Evolutionary conservation across 2,797 vertebrate species (phyloP).

Genomic region (Florisuga fusca): DNA sequence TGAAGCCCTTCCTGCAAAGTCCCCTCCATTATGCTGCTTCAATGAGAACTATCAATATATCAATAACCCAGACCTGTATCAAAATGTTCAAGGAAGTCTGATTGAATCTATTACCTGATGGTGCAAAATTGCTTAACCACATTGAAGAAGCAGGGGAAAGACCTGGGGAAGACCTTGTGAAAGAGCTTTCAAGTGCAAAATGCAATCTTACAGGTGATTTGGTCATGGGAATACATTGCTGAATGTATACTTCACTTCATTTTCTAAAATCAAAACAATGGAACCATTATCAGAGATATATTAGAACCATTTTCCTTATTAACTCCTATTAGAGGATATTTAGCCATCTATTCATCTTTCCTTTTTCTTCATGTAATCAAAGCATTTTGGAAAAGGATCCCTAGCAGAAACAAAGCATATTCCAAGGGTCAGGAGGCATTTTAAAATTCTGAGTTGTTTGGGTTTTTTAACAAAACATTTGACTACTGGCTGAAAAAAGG

Average conservation of each 20-base stretch:
- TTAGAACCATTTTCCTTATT: conserved; percentile 80
- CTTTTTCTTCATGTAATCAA: conserved; percentile 46
- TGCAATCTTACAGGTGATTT: conserved; percentile 82
- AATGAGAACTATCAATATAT: neutral
- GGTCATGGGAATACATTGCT: conserved; percentile 74
- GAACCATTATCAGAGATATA: conserved; percentile 80
- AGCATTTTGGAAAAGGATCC: conserved; percentile 30
- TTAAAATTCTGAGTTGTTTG: neutral
- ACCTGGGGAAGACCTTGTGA: conserved; percentile 70
- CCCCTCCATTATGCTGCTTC: neutral
- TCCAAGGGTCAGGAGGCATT: conserved; percentile 14
- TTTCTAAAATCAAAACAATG: conserved; percentile 83
- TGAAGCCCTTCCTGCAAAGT: neutral
- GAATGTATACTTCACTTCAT: conserved; percentile 78
- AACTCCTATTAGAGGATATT: conserved; percentile 79
- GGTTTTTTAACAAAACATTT: conserved; percentile 27
- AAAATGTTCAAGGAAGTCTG: conserved; percentile 63
- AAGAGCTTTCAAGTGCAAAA: conserved; percentile 82
- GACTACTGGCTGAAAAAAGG: neutral
- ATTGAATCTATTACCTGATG: conserved; percentile 73
- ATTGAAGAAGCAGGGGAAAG: conserved; percentile 79
- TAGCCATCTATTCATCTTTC: conserved; percentile 66
- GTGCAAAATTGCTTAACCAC: conserved; percentile 76
- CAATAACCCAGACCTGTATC: neutral
- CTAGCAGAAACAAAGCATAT: conserved; percentile 42